Conservation (phyloP, 2,888 invertebrate genomes). For the Platycheirus albimanus region DNA sequence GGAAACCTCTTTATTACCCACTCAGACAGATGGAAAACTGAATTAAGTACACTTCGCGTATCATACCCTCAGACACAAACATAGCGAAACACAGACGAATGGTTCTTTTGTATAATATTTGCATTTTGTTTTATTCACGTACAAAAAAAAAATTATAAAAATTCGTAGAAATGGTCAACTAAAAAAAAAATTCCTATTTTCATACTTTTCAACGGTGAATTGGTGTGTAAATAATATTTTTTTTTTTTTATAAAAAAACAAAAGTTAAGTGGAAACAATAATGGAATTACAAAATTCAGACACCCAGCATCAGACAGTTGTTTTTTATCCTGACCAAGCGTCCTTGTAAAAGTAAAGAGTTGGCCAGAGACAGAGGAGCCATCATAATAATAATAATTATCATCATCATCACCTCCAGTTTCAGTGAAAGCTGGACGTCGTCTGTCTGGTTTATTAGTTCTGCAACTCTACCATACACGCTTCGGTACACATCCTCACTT, state of each 20-base stretch:
- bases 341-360: conserved; percentile 5
- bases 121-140: conserved; percentile 34
- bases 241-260: conserved; percentile 16
- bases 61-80: conserved; percentile 19
- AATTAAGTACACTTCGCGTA: conserved; percentile 63
- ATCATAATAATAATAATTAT: conserved; percentile 10
- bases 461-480: not conserved
- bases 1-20: conserved; percentile 72
- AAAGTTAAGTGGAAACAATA: conserved; percentile 57
- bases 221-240: conserved; percentile 1
- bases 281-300: conserved; percentile 52
- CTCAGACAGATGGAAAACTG: conserved; percentile 73
- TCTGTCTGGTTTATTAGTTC: conserved; percentile 59
- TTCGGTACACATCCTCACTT: not conserved
- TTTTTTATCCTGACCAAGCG: not conserved
- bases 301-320: conserved; percentile 31
- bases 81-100: conserved; percentile 6
- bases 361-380: not conserved
- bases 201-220: conserved; percentile 43
- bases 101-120: conserved; percentile 42
- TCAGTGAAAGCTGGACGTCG: conserved; percentile 37
- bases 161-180: conserved; percentile 24
- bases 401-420: conserved; percentile 41
- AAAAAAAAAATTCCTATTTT: not conserved
- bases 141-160: conserved; percentile 25